phyloP scores from a whole-genome alignment of 2,113 vertebrate species.

The Perca schrenkii region DNA sequence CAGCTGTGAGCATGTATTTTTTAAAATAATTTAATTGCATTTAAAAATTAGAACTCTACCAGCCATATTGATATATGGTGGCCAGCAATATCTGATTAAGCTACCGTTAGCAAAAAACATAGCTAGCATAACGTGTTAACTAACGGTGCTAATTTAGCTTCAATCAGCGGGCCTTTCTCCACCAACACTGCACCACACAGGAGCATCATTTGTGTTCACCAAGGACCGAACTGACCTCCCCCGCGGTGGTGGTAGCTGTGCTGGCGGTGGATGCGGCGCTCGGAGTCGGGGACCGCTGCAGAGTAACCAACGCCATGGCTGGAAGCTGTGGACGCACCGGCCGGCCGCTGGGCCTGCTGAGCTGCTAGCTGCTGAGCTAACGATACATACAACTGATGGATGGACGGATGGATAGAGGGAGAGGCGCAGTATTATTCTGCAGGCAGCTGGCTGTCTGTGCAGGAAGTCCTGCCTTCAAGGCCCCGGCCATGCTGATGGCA shows the following conservation, averaged over 20 bases:
- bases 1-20: background rate
- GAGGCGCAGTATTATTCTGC: slow-evolving; percentile 16
- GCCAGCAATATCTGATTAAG: background rate
- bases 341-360: slow-evolving; percentile 74
- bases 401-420: slow-evolving; percentile 33
- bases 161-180: slow-evolving; percentile 55
- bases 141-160: slow-evolving; percentile 65
- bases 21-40: too few species aligned
- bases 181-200: slow-evolving; percentile 5
- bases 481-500: background rate
- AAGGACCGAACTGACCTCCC: slow-evolving; percentile 74
- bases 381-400: slow-evolving; percentile 33
- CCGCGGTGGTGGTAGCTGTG: slow-evolving; percentile 87
- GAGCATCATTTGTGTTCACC: slow-evolving; percentile 2
- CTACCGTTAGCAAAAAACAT: slow-evolving; percentile 39
- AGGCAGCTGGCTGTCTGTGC: slow-evolving; percentile 21
- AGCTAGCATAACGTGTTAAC: slow-evolving; percentile 60
- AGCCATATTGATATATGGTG: background rate
- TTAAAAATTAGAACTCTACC: too few species aligned
- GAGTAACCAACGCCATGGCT: slow-evolving; percentile 95
- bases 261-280: slow-evolving; percentile 94
- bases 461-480: slow-evolving; percentile 41
- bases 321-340: slow-evolving; percentile 68
- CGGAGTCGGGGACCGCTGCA: slow-evolving; percentile 96
- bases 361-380: slow-evolving; percentile 74